phyloP scores from a whole-genome alignment of 2,113 vertebrate species.

The Poeciliopsis turrubarensis region DNA sequence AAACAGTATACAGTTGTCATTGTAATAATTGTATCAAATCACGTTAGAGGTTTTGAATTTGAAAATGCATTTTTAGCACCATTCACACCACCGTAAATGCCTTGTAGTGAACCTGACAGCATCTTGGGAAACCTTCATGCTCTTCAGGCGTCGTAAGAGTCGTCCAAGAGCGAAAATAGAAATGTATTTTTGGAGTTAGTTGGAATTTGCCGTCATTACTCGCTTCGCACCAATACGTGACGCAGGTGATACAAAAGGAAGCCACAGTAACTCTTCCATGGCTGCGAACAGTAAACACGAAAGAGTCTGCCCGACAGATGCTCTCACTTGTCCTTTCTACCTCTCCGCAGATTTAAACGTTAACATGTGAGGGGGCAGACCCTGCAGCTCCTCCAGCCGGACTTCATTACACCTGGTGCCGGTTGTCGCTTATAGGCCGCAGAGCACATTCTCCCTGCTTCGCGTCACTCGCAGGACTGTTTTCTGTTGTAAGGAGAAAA shows the following conservation, averaged over 20 bases:
- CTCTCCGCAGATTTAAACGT: background rate
- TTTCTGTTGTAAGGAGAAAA: background rate
- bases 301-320: background rate
- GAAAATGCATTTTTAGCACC: conserved; percentile 9
- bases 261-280: background rate
- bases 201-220: too few relatives aligned
- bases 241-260: background rate
- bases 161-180: too few relatives aligned
- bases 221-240: too few relatives aligned
- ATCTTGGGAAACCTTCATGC: background rate
- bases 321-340: background rate
- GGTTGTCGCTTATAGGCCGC: background rate
- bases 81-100: conserved; percentile 23
- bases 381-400: background rate
- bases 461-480: background rate
- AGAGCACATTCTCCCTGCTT: background rate
- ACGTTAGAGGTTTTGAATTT: too few relatives aligned
- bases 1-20: too few relatives aligned
- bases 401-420: background rate
- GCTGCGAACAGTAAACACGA: background rate
- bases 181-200: too few relatives aligned
- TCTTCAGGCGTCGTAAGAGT: too few relatives aligned
- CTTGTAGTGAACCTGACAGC: background rate
- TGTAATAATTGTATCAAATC: too few relatives aligned
- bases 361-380: background rate